A percentile compares a stretch with the other conserved stretches of the same genome.
Conservation (phyloP, 2,888 invertebrate species). For the Eilema sororculum region DNA sequence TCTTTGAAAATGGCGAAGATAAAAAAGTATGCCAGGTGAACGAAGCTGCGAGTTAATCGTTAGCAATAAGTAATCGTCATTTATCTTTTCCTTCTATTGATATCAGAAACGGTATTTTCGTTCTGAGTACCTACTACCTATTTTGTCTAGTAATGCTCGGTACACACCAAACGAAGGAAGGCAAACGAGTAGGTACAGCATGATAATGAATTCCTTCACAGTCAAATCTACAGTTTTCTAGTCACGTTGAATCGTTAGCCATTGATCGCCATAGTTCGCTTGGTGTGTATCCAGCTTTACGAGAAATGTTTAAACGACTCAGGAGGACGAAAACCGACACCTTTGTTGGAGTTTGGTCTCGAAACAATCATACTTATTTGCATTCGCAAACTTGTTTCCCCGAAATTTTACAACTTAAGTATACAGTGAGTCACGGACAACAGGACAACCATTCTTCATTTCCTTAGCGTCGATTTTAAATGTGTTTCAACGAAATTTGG, state of each 20-base stretch:
- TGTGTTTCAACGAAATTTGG: background rate
- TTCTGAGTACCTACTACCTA: background rate
- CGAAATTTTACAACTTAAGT: conserved; percentile 4
- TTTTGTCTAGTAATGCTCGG: background rate
- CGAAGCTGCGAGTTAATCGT: conserved; percentile 9
- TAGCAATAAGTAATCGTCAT: conserved; percentile 12
- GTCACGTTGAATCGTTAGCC: background rate
- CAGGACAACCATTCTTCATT: background rate
- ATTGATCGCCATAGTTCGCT: background rate
- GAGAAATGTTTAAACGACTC: background rate
- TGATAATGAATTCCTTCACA: too few relatives aligned
- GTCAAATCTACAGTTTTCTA: too few relatives aligned
- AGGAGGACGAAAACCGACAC: background rate
- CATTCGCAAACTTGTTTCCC: conserved; percentile 31
- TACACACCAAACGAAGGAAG: background rate
- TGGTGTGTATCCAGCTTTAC: background rate
- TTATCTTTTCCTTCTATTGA: conserved; percentile 7
- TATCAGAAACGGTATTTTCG: conserved; percentile 1
- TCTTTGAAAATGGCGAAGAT: conserved; percentile 5
- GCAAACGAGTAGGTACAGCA: too few relatives aligned
- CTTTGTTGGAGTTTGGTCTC: conserved; percentile 30
- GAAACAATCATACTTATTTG: conserved; percentile 40
- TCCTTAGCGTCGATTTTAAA: background rate
- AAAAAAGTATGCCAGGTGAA: conserved; percentile 6
- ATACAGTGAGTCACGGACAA: conserved; percentile 1